Evolutionary conservation across 2,113 vertebrate genomes (phyloP), one percentile per base, ranked within the genome.

Genomic region (rabbit (Oryctolagus cuniculus)): DNA sequence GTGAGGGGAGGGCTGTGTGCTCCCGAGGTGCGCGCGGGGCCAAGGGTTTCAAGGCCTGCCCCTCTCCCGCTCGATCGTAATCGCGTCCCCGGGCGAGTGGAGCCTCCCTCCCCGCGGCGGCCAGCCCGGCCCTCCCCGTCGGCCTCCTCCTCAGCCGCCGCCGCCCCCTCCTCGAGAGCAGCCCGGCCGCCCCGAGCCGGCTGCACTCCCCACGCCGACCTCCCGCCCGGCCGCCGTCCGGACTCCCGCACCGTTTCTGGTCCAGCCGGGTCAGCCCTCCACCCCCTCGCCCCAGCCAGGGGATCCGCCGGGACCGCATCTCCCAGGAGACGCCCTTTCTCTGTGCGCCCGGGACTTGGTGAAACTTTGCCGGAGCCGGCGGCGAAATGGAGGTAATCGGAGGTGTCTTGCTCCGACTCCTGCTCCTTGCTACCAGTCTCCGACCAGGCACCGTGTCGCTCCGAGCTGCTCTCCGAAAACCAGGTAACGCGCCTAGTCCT

Each of bases 351-450:
- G 5, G 92, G 96, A 97, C 97, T 97, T 97, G 88, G 85, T 22
- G 97, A 97, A 97, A 97, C 95, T 97, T 97, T 97, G 93, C 79
- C 34, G 93, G 70, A 80, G 55, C 87, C 72, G 13, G 69, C 15
- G 69, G 92, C 10, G 92, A 97, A 84, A 99, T 99, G 99, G 99
- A 98, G 96, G 87, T 97, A 69, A 95, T 84, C 81, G 96, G 92
- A 81, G 94, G 96, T 86, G 91, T 96, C 87, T 95, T 89, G 96
- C 95, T 98, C 61, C 91, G 97, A 63, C 96, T 98, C 91, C 91
- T 99, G 87, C 98, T 99, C 10, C 96, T 98, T 95, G 89, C 97
- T 94, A 98, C 97, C 97, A 96, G 98, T 94, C 78, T 97, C 81
- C 96, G 95, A 34, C 97, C 97, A 67, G 93, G 98, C 31, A 80